Evolutionary conservation across 2,888 invertebrate species (phyloP).

Genomic region (Therioaphis trifolii): DNA sequence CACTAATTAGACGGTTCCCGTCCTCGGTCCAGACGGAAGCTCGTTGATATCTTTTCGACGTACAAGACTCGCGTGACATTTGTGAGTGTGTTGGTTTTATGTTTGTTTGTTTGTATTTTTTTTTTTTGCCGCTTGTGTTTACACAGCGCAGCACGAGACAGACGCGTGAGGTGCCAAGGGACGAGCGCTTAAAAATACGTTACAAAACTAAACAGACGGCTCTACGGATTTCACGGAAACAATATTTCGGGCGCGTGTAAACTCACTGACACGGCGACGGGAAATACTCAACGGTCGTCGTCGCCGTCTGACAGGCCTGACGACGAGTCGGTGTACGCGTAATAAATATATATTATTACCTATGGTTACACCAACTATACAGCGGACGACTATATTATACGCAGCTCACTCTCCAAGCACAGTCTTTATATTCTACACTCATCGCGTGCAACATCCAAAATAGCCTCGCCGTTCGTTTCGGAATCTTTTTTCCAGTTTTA

Average conservation of each 20-base stretch:
- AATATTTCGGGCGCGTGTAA: neutral
- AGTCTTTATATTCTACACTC: no score
- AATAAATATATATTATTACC: no score
- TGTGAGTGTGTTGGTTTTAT: conserved; percentile 3
- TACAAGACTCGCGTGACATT: conserved; percentile 1
- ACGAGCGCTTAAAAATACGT: conserved; percentile 24
- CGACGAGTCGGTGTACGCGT: neutral
- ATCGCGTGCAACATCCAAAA: no score
- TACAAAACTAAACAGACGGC: neutral
- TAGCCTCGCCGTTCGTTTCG: no score
- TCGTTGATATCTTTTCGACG: neutral
- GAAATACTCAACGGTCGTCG: neutral
- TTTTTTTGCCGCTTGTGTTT: neutral
- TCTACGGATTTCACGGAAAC: neutral
- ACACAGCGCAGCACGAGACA: neutral
- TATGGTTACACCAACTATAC: no score
- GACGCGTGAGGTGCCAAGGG: conserved; percentile 8
- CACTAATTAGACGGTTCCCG: neutral
- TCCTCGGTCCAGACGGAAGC: neutral
- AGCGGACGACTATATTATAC: no score
- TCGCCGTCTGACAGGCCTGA: neutral
- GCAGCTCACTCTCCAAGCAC: no score
- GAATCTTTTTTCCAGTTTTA: neutral
- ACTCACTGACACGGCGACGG: neutral
- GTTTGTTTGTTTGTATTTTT: conserved; percentile 12